These are phyloP conservation scores for Phoronis australis DNA, from an alignment of 2,888 invertebrate species.

Conservation along the genomic window DNA sequence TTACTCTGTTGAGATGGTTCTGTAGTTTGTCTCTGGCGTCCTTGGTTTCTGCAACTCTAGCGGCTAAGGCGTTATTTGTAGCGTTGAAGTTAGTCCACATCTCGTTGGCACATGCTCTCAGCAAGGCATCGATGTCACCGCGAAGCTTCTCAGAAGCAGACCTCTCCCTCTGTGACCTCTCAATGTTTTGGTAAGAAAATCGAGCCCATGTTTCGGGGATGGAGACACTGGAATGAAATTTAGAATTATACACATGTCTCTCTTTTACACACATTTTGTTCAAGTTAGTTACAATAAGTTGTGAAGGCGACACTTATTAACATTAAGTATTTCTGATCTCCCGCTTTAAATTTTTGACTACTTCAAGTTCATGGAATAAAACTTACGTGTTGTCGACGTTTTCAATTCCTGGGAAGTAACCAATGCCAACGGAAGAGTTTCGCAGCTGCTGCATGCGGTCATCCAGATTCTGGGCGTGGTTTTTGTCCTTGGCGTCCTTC, in stretches of 20 bases:
- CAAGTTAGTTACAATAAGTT: too few species aligned
- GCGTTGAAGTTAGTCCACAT: too few species aligned
- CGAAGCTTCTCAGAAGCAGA: conserved; percentile 48
- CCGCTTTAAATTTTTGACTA: too few species aligned
- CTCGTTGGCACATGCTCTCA: conserved; percentile 49
- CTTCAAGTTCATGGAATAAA: neutral
- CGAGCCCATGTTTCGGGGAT: conserved; percentile 57
- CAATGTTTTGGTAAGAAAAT: conserved; percentile 52
- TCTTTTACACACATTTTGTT: too few species aligned
- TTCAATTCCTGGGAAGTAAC: conserved; percentile 50
- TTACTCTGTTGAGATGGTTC: too few species aligned
- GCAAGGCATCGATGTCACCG: conserved; percentile 47
- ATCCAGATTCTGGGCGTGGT: conserved; percentile 46
- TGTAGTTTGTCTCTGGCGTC: too few species aligned
- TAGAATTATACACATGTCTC: too few species aligned
- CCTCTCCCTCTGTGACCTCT: conserved; percentile 49
- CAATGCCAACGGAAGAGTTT: conserved; percentile 44
- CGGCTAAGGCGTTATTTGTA: conserved; percentile 51
- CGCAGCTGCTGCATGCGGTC: conserved; percentile 50
- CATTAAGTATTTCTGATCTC: too few species aligned
- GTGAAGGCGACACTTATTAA: too few species aligned
- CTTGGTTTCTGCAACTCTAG: too few species aligned
- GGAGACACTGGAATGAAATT: conserved; percentile 60
- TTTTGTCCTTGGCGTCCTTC: too few species aligned
- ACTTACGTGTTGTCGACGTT: conserved; percentile 50